Evolutionary conservation across 2,888 invertebrate species (phyloP).

Genomic region (Aporophyla nigra): DNA sequence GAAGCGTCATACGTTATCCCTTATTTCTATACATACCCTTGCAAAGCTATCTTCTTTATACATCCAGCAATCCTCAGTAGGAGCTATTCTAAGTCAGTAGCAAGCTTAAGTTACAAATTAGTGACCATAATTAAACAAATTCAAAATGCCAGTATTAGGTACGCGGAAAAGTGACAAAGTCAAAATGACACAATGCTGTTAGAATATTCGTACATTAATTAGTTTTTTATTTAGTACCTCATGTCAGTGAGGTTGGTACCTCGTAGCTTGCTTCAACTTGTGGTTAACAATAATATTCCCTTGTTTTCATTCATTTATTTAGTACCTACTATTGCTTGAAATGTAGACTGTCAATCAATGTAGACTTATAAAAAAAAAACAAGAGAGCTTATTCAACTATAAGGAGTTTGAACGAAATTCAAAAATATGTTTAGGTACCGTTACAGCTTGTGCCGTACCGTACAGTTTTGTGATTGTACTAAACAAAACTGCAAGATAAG

Average conservation of each 20-base stretch:
- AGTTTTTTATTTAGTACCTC: conserved; percentile 38
- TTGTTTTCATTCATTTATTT: conserved; percentile 18
- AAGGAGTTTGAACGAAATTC: neutral
- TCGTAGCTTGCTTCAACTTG: conserved; percentile 52
- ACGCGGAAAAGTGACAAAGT: conserved; percentile 66
- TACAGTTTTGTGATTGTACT: neutral
- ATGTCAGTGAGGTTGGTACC: conserved; percentile 49
- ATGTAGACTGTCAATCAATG: no score
- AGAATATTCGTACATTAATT: conserved; percentile 53
- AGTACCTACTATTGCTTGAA: neutral
- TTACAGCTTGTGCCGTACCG: no score
- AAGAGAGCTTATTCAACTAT: no score
- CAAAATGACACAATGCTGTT: conserved; percentile 61
- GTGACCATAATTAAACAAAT: conserved; percentile 70
- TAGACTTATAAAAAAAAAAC: neutral
- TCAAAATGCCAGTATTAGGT: conserved; percentile 69
- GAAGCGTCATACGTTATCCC: conserved; percentile 49
- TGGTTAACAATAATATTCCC: conserved; percentile 16
- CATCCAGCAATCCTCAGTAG: conserved; percentile 62
- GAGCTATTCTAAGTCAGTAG: conserved; percentile 72
- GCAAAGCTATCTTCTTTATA: conserved; percentile 62
- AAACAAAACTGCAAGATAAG: conserved; percentile 4
- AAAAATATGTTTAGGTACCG: neutral
- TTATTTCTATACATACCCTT: conserved; percentile 66
- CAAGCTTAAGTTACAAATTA: conserved; percentile 78